Evolutionary conservation across 2,113 vertebrate species (phyloP).

Genomic region (Onychostruthus taczanowskii): DNA sequence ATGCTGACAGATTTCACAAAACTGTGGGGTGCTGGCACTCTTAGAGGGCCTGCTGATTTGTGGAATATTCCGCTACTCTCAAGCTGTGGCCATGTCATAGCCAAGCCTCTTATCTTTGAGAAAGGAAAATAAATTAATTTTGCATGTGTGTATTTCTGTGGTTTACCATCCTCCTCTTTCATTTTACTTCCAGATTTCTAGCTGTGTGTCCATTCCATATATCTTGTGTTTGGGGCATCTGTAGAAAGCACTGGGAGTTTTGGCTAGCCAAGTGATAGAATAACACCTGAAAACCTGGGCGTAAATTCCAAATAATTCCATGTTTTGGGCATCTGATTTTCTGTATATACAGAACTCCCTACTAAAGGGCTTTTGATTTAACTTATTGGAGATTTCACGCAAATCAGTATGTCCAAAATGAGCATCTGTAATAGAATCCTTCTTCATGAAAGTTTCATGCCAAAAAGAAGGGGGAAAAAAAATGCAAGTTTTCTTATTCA

Average conservation of each 20-base stretch:
- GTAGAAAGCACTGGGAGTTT: not conserved
- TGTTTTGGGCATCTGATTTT: not conserved
- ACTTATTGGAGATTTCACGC: not conserved
- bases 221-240: not conserved
- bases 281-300: not conserved
- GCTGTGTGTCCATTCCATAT: not conserved
- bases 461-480: not conserved
- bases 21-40: not conserved
- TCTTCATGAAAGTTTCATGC: not conserved
- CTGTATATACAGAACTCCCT: not conserved
- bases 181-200: not conserved
- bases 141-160: not conserved
- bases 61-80: not conserved
- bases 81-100: not conserved
- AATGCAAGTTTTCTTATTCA: not conserved
- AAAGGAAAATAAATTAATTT: not conserved
- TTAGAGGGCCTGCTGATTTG: not conserved
- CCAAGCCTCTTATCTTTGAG: not conserved
- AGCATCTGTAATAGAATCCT: not conserved
- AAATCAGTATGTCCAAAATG: not conserved
- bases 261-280: not conserved
- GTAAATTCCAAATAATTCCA: not conserved
- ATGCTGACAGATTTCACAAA: not conserved
- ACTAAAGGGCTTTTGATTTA: not conserved
- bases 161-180: not conserved